These are phyloP conservation scores for Botia kubotai DNA, from an alignment of 2,797 vertebrate species.

Conservation along the genomic window DNA sequence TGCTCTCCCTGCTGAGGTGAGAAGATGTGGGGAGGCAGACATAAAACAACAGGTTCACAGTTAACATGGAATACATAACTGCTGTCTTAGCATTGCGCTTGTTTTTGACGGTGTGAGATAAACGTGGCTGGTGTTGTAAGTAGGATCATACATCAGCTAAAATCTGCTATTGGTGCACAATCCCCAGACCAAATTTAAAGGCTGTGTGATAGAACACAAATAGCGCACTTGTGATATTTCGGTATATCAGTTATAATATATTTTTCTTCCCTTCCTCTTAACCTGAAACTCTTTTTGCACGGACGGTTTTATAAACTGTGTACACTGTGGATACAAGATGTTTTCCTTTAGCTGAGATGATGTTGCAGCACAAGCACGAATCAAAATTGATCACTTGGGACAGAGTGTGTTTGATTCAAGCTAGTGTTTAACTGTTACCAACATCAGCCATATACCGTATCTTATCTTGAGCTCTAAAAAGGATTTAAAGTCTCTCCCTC, in stretches of 20 bases:
- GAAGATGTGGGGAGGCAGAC: background rate
- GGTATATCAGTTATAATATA: background rate
- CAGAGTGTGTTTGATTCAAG: conserved; percentile 8
- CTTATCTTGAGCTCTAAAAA: background rate
- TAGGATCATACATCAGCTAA: conserved; percentile 2
- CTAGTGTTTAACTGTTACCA: conserved; percentile 2
- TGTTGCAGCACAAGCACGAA: conserved; percentile 24
- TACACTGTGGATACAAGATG: conserved; percentile 8
- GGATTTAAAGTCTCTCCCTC: conserved; percentile 57
- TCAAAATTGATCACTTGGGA: conserved; percentile 38
- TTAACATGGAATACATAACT: background rate
- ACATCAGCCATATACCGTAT: background rate
- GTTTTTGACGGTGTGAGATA: background rate
- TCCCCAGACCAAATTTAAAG: conserved; percentile 29
- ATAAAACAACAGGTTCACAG: background rate
- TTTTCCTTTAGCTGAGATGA: conserved; percentile 34
- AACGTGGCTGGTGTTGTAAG: background rate
- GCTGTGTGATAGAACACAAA: conserved; percentile 10
- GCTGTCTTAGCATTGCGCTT: background rate
- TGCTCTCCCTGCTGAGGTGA: background rate
- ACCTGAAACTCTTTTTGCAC: conserved; percentile 18
- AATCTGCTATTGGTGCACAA: conserved; percentile 32
- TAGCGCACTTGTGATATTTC: conserved; percentile 16
- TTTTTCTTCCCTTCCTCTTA: conserved; percentile 4
- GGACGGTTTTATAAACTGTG: conserved; percentile 16